phyloP scores from a whole-genome alignment of 1,140 invertebrate genomes.

The Eumeta japonica region DNA sequence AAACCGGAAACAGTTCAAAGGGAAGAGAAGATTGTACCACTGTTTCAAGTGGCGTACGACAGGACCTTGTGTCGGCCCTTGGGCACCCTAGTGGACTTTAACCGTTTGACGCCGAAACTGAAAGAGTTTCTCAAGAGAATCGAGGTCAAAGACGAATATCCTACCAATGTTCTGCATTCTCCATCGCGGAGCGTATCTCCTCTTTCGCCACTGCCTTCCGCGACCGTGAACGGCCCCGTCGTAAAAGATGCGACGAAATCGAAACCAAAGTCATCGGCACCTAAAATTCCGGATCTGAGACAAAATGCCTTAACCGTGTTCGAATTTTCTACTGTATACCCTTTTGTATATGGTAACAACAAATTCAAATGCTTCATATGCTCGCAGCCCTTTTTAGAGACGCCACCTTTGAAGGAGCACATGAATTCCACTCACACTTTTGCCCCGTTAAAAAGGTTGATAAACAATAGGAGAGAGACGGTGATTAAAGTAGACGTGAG shows the following conservation, averaged over 20 bases:
- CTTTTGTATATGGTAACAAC: constrained; percentile 43
- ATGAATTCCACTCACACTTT: constrained; percentile 35
- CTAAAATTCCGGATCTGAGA: constrained; percentile 18
- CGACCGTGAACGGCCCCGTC: neutral
- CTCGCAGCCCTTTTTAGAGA: constrained; percentile 34
- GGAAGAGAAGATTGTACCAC: constrained; percentile 55
- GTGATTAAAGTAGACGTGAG: constrained; percentile 43
- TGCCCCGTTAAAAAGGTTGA: constrained; percentile 28
- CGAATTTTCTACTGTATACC: constrained; percentile 41
- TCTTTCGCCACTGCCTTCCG: constrained; percentile 2
- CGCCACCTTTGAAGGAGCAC: constrained; percentile 26
- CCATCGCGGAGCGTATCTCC: constrained; percentile 34
- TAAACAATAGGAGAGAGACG: constrained; percentile 39
- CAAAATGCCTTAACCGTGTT: constrained; percentile 41
- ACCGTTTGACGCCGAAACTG: constrained; percentile 16
- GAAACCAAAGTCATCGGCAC: constrained; percentile 8
- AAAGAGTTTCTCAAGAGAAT: constrained; percentile 10
- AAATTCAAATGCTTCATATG: constrained; percentile 49
- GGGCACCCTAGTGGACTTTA: constrained; percentile 34
- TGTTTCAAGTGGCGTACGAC: constrained; percentile 50
- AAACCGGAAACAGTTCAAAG: too few relatives aligned
- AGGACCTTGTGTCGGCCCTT: constrained; percentile 39
- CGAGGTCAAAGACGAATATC: neutral
- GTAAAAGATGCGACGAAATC: constrained; percentile 8
- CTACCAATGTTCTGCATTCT: too few relatives aligned